Conservation (phyloP, 2,888 invertebrate genomes). For the Cheilosia soror region DNA sequence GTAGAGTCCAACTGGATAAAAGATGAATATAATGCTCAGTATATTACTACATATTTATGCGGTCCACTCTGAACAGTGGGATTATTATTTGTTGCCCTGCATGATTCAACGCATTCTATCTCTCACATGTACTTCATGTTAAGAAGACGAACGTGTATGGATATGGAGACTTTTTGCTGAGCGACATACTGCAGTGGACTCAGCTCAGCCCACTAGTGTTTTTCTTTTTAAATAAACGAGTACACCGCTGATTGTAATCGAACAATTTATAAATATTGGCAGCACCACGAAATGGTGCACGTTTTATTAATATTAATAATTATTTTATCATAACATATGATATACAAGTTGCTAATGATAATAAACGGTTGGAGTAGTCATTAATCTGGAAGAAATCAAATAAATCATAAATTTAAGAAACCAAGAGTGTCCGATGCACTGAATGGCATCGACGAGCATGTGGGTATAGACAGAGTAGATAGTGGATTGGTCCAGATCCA, state of each 20-base stretch:
- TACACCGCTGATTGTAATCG: slow-evolving; percentile 14
- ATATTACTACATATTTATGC: slow-evolving; percentile 16
- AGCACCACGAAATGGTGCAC: slow-evolving; percentile 46
- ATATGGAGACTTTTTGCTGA: not conserved
- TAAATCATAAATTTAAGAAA: slow-evolving; percentile 63
- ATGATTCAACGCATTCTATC: slow-evolving; percentile 21
- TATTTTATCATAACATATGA: slow-evolving; percentile 56
- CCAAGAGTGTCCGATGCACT: slow-evolving; percentile 23
- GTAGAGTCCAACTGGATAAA: not conserved
- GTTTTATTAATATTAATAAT: slow-evolving; percentile 68
- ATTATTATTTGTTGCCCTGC: slow-evolving; percentile 17
- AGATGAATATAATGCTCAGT: slow-evolving; percentile 28
- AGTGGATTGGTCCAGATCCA: not conserved
- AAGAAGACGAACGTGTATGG: no score
- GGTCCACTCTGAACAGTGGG: slow-evolving; percentile 11
- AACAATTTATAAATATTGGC: slow-evolving; percentile 38
- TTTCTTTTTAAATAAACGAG: not conserved
- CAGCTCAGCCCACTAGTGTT: not conserved
- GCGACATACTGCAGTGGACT: not conserved
- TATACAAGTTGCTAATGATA: slow-evolving; percentile 53
- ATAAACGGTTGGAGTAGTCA: slow-evolving; percentile 59
- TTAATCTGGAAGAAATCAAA: slow-evolving; percentile 58
- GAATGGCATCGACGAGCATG: slow-evolving; percentile 6
- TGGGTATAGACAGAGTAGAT: not conserved
- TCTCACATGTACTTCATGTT: slow-evolving; percentile 21